A percentile compares a stretch with the other conserved stretches of the same genome.
These are phyloP conservation scores for Drosophila ambigua DNA, from an alignment of 1,140 invertebrate genomes.

Conservation along the genomic window DNA sequence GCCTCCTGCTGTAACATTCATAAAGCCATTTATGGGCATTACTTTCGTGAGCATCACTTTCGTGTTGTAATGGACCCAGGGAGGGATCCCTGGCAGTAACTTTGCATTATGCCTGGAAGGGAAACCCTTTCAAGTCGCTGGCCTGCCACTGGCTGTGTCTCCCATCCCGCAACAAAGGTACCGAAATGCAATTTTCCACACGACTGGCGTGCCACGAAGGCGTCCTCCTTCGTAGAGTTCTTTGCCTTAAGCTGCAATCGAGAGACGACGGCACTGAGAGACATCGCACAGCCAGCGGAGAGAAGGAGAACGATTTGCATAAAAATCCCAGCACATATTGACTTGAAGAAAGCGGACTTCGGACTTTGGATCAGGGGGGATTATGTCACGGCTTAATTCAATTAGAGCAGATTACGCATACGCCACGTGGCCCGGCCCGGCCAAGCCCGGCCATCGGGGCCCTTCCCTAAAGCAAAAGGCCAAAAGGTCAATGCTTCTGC, in stretches of 20 bases:
- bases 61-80: slow-evolving; percentile 31
- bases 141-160: slow-evolving; percentile 29
- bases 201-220: slow-evolving; percentile 48
- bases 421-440: slow-evolving; percentile 53
- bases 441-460: neutral
- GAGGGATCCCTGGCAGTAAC: slow-evolving; percentile 32
- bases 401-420: slow-evolving; percentile 79
- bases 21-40: slow-evolving; percentile 62
- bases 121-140: slow-evolving; percentile 72
- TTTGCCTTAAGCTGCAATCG: slow-evolving; percentile 61
- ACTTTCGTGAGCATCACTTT: slow-evolving; percentile 36
- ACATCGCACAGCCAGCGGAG: neutral
- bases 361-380: slow-evolving; percentile 13
- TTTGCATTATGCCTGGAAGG: slow-evolving; percentile 53
- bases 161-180: slow-evolving; percentile 37
- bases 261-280: slow-evolving; percentile 21
- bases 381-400: slow-evolving; percentile 79
- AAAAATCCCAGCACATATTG: slow-evolving; percentile 49
- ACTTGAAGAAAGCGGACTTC: slow-evolving; percentile 39
- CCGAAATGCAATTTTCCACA: slow-evolving; percentile 77
- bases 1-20: slow-evolving; percentile 37
- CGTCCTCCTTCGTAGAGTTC: neutral
- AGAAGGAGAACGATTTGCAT: slow-evolving; percentile 49
- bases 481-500: slow-evolving; percentile 69
- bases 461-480: slow-evolving; percentile 23